A percentile compares a stretch with the other conserved stretches of the same genome.
These are phyloP conservation scores for Sebastes glaucus DNA, from an alignment of 2,797 vertebrate species.

Conservation along the genomic window DNA sequence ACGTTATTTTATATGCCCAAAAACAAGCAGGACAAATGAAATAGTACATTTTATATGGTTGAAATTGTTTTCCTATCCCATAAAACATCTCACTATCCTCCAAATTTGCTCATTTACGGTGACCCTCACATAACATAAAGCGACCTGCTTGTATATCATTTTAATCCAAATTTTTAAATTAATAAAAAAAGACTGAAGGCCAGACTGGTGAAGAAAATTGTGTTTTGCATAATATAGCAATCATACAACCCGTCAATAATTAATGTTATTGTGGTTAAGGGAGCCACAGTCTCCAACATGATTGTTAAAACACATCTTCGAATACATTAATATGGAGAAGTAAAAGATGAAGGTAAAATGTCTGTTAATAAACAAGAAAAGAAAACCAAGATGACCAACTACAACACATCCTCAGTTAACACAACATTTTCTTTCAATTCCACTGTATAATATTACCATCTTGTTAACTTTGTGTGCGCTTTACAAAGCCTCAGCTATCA, in stretches of 20 bases:
- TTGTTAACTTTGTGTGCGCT: neutral
- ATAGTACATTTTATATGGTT: no score
- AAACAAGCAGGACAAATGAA: neutral
- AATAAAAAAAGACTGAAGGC: neutral
- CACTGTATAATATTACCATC: neutral
- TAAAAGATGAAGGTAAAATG: accelerated
- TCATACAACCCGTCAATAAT: neutral
- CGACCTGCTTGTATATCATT: neutral
- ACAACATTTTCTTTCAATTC: neutral
- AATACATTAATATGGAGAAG: neutral
- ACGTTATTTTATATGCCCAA: neutral
- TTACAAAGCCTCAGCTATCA: neutral
- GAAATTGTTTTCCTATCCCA: no score
- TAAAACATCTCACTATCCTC: no score
- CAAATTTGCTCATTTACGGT: neutral
- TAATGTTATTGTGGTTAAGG: neutral
- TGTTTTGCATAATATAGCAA: neutral
- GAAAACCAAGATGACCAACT: neutral
- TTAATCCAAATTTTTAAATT: neutral
- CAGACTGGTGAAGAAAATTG: neutral
- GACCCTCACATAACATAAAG: neutral
- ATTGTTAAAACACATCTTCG: neutral
- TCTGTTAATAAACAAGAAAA: neutral
- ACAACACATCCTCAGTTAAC: neutral
- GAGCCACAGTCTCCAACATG: neutral